A percentile compares a stretch with the other conserved stretches of the same genome.
Evolutionary conservation across 1,140 invertebrate genomes (phyloP).

Genomic region (Bombyx mori): ASM3026992v2 NC_085112.1:12439501-12440000

Average conservation of each 20-base stretch:
- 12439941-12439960: constrained; percentile 7
- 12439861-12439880: constrained; percentile 20
- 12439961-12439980: background rate
- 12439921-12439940: constrained; percentile 5
- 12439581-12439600: too few relatives aligned
- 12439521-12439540: too few relatives aligned
- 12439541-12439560: too few relatives aligned
- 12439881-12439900: constrained; percentile 21
- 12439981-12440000: too few relatives aligned
- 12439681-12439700: too few relatives aligned
- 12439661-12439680: background rate
- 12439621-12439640: background rate
- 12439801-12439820: constrained; percentile 13
- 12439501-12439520: too few relatives aligned
- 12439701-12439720: too few relatives aligned
- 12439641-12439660: background rate
- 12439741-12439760: constrained; percentile 2
- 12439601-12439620: too few relatives aligned
- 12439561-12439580: too few relatives aligned
- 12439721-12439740: background rate
- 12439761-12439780: constrained; percentile 7
- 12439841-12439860: constrained; percentile 21
- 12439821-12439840: constrained; percentile 24
- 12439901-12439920: constrained; percentile 15
- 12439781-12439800: constrained; percentile 10